Evolutionary conservation across 2,797 vertebrate species (phyloP), one percentile per base, ranked within the genome.

Genomic region (Amphiprion clarkii): DNA sequence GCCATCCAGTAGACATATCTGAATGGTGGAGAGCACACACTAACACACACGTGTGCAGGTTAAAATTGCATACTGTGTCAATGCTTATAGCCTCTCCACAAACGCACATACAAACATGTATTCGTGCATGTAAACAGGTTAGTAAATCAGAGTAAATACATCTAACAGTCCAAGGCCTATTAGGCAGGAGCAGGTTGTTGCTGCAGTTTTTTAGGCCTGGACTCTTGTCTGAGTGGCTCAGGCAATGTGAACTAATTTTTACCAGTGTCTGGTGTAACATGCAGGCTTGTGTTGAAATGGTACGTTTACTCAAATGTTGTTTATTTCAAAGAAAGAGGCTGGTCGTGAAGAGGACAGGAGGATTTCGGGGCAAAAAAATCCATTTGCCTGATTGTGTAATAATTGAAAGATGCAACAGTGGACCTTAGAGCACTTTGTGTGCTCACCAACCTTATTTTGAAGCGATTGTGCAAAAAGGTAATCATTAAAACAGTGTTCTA

Each of bases 1-100:
- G 71, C 80, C 72, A 81, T 87, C 83, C 84, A 86, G 77, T 71
- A 87, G 85, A 77, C 87, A 87, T 78, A 87, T 83, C 71, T 85
- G 65, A 85, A 87, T 88, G 82, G 79, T 82, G 86, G 78, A 71
- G 71, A 86, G 75, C 64, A 39, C 72, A 63, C 54, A 53, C 75
- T 75, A 42, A 52, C 48, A 58, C 62, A 54, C 70, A 27, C 52
- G 17, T 55, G 33, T 67, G 39, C 39, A 75, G 62, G 66, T 76
- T 74, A 63, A 74, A 83, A 71, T 71, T 76, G 71, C 31, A 65
- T 49, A 27, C 57, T 55, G 56, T 59, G n/a, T 66, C 46, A 17
- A 14, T 2, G 6, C 21, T 17, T 6, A 25, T 48, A 53, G 29
- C 4, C 46, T 40, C 10, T 39, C n/a, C n/a, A 31, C 9, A 66